A percentile compares a stretch with the other conserved stretches of the same genome.
These are phyloP conservation scores for Melanaphis sacchari DNA, from an alignment of 1,140 invertebrate species.

Conservation along the genomic window DNA sequence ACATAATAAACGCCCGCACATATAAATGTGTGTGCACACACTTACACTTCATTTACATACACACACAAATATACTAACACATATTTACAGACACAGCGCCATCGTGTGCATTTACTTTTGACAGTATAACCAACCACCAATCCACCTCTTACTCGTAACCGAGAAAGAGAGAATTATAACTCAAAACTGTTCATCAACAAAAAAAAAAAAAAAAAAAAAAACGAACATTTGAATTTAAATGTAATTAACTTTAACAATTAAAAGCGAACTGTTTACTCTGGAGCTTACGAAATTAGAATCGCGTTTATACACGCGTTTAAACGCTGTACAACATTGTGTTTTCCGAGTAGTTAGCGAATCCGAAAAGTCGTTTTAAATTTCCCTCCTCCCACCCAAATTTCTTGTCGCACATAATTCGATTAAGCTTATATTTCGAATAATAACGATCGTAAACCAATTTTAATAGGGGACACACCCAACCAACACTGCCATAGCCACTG, in stretches of 20 bases:
- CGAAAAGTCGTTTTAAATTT: conserved; percentile 24
- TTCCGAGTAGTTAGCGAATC: neutral
- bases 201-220: neutral
- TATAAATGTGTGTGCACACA: neutral
- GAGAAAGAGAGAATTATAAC: neutral
- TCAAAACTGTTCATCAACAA: neutral
- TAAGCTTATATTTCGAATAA: conserved; percentile 28
- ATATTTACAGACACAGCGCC: neutral
- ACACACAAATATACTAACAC: neutral
- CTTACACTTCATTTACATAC: neutral
- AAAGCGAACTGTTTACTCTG: conserved; percentile 57
- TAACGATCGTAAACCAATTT: conserved; percentile 39
- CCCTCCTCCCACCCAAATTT: neutral
- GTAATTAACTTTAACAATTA: conserved; percentile 47
- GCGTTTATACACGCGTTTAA: conserved; percentile 1
- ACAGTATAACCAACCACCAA: neutral
- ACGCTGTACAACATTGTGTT: neutral
- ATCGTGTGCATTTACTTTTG: conserved; percentile 19
- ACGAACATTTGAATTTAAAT: neutral
- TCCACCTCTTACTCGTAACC: neutral
- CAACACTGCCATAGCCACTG: neutral
- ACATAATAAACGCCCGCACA: neutral
- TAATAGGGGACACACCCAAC: conserved; percentile 21
- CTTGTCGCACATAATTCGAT: conserved; percentile 14
- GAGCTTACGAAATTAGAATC: conserved; percentile 22